Percentiles rank a stretch among this genome's conserved stretches.
phyloP scores from a whole-genome alignment of 2,113 vertebrate genomes.

The Coptodon bakossiorum region DNA sequence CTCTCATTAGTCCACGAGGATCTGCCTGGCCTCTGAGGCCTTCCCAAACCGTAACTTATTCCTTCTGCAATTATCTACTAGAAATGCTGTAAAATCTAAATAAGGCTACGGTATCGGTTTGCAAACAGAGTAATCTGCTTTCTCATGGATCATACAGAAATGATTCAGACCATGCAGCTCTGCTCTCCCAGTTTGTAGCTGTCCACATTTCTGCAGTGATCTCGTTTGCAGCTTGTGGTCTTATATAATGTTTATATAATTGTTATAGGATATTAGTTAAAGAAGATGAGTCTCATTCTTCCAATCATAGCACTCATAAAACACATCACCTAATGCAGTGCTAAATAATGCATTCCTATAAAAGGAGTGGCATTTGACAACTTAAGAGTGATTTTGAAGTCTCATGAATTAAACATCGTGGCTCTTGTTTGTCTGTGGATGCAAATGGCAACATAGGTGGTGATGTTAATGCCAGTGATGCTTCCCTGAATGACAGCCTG shows the following conservation, averaged over 20 bases:
- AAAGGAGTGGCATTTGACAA: not conserved
- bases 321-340: not conserved
- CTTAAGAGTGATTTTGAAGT: not conserved
- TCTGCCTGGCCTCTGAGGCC: fast-evolving
- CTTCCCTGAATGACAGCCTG: not conserved
- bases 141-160: not conserved
- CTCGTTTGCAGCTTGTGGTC: not conserved
- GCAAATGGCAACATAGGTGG: not conserved
- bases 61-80: not conserved
- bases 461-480: not conserved
- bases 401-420: not conserved
- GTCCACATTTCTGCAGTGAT: not conserved
- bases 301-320: not conserved
- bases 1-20: not conserved
- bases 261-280: not conserved
- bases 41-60: not conserved
- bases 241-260: not conserved
- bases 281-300: not conserved
- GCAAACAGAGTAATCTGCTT: fast-evolving
- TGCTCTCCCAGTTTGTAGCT: not conserved
- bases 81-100: not conserved
- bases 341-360: not conserved
- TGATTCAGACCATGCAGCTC: not conserved
- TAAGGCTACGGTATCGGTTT: fast-evolving
- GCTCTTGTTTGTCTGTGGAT: not conserved